Evolutionary conservation across 2,113 vertebrate species (phyloP).

Genomic region (Alligator mississippiensis): DNA sequence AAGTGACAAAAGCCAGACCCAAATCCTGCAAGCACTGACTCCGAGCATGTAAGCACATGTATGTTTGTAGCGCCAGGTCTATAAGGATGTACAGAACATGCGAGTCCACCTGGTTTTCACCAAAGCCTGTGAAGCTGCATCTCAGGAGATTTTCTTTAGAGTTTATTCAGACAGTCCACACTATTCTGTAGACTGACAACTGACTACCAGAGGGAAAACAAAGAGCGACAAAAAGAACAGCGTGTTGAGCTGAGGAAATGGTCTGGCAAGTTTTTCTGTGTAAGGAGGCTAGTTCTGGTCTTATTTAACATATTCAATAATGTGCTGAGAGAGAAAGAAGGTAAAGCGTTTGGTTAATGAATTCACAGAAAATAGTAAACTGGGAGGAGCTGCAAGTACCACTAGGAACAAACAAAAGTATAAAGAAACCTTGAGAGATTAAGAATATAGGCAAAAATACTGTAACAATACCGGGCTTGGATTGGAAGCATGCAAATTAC

Average conservation of each 20-base stretch:
- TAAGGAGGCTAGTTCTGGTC: conserved; percentile 26
- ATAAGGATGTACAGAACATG: background rate
- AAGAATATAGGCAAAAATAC: conserved; percentile 64
- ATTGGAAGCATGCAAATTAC: conserved; percentile 66
- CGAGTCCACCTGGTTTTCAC: background rate
- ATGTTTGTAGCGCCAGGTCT: background rate
- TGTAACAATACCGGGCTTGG: conserved; percentile 64
- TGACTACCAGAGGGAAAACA: background rate
- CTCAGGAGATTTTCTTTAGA: background rate
- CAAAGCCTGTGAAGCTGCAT: background rate
- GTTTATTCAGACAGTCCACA: background rate
- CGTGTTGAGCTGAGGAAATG: background rate
- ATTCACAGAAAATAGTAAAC: conserved; percentile 63
- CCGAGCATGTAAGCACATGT: background rate
- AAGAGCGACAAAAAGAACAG: background rate
- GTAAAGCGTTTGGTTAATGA: conserved; percentile 67
- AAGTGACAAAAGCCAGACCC: background rate
- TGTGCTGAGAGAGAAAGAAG: conserved; percentile 44
- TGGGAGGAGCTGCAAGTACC: conserved; percentile 62
- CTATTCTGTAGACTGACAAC: background rate
- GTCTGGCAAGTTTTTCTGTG: background rate
- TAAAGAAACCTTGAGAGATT: conserved; percentile 60
- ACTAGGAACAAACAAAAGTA: conserved; percentile 66
- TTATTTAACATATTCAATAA: conserved; percentile 47
- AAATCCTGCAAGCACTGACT: background rate